Percentiles rank a stretch among this genome's conserved stretches.
phyloP scores from a whole-genome alignment of 2,113 vertebrate genomes.

The Halichoerus grypus region DNA sequence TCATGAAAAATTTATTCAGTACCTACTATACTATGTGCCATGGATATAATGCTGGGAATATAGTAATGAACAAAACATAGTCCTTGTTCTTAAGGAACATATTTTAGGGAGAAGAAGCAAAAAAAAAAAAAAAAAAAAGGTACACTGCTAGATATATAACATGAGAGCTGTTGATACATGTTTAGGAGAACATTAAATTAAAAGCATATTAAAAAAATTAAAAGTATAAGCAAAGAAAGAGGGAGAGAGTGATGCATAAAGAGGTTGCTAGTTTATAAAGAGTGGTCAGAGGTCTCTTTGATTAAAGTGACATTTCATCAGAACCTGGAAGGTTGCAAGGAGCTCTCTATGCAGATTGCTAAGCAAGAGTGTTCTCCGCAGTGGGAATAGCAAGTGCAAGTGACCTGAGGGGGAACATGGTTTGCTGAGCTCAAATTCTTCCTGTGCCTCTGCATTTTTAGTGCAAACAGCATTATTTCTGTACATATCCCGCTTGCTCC shows the following conservation, averaged over 20 bases:
- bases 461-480: neutral
- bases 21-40: neutral
- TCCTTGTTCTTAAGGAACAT: neutral
- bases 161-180: neutral
- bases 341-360: neutral
- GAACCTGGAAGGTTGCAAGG: neutral
- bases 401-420: neutral
- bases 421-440: neutral
- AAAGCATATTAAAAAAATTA: neutral
- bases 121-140: neutral
- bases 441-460: neutral
- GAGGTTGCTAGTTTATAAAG: neutral
- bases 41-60: neutral
- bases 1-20: neutral
- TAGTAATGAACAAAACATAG: slow-evolving; percentile 13
- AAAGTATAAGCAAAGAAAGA: neutral
- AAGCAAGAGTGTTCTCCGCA: neutral
- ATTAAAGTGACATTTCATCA: neutral
- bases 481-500: neutral
- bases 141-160: neutral
- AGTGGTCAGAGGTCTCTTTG: neutral
- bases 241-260: neutral
- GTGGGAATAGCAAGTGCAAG: neutral
- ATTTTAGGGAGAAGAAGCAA: neutral
- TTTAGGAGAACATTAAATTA: slow-evolving; percentile 28